Percentiles rank a stretch among this genome's conserved stretches.
phyloP scores from a whole-genome alignment of 1,140 invertebrate species.

The Maconellicoccus hirsutus region DNA sequence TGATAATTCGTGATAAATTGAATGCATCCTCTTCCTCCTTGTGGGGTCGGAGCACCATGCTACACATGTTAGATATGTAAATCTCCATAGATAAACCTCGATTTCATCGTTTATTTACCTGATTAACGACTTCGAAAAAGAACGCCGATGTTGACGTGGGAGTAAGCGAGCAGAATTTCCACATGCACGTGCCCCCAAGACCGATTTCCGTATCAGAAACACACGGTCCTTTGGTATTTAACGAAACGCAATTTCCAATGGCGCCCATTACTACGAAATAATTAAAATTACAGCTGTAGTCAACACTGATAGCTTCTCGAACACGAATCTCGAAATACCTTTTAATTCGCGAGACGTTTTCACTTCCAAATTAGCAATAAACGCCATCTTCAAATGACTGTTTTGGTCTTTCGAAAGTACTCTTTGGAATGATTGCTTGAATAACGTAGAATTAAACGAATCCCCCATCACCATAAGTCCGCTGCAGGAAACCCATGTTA shows the following conservation, averaged over 20 bases:
- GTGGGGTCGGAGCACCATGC: constrained; percentile 87
- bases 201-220: constrained; percentile 96
- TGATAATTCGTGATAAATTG: constrained; percentile 99
- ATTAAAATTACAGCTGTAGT: background rate
- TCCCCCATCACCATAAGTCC: constrained; percentile 99
- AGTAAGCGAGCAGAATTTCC: constrained; percentile 94
- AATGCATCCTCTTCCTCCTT: constrained; percentile 88
- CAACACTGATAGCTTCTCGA: background rate
- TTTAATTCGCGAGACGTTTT: constrained; percentile 84
- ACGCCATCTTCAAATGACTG: constrained; percentile 92
- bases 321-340: constrained; percentile 37
- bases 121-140: constrained; percentile 97
- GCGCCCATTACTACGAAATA: constrained; percentile 71
- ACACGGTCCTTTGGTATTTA: constrained; percentile 76
- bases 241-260: constrained; percentile 90
- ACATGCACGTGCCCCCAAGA: constrained; percentile 91
- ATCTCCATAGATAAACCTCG: too few relatives aligned
- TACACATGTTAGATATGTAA: too few relatives aligned
- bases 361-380: constrained; percentile 92
- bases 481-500: constrained; percentile 47
- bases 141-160: constrained; percentile 85
- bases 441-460: constrained; percentile 96
- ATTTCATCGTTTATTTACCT: too few relatives aligned
- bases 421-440: constrained; percentile 97
- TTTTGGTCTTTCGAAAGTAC: constrained; percentile 91